Evolutionary conservation across 2,888 invertebrate species (phyloP).

Genomic region (Laothoe populi): DNA sequence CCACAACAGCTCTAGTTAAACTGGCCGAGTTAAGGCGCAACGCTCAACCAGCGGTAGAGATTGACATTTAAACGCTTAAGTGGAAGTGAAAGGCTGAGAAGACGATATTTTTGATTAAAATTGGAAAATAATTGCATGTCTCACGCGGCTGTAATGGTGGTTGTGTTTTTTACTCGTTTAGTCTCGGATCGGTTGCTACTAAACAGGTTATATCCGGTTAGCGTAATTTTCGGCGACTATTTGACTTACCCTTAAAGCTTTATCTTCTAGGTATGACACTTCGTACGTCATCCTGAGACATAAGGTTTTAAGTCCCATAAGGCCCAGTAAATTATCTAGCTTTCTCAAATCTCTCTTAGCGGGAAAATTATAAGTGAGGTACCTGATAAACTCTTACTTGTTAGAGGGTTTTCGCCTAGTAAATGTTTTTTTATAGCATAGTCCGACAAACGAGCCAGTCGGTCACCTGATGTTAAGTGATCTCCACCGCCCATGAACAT

Average conservation of each 20-base stretch:
- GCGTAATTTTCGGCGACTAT: constrained; percentile 27
- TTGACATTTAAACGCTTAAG: constrained; percentile 84
- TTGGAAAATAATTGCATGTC: constrained; percentile 84
- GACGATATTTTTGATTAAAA: constrained; percentile 84
- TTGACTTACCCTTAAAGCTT: constrained; percentile 14
- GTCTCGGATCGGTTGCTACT: constrained; percentile 59
- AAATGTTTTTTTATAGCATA: background rate
- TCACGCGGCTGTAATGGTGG: constrained; percentile 75
- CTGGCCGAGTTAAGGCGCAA: constrained; percentile 55
- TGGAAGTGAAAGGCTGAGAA: constrained; percentile 82
- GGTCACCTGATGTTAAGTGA: too few relatives aligned
- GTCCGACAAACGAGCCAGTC: too few relatives aligned
- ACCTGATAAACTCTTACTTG: too few relatives aligned
- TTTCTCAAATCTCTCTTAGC: too few relatives aligned
- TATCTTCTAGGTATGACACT: constrained; percentile 23
- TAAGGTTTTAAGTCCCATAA: too few relatives aligned
- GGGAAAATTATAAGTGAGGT: too few relatives aligned
- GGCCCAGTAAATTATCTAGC: too few relatives aligned
- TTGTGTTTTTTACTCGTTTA: constrained; percentile 67
- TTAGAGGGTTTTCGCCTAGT: background rate
- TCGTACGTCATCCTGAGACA: too few relatives aligned
- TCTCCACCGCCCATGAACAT: too few relatives aligned
- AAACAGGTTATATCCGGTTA: constrained; percentile 69
- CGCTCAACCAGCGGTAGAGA: constrained; percentile 65
- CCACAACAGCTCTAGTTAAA: constrained; percentile 37